These are phyloP conservation scores for Drosophila sulfurigaster DNA, from an alignment of 1,140 invertebrate species.

Conservation along the genomic window DNA sequence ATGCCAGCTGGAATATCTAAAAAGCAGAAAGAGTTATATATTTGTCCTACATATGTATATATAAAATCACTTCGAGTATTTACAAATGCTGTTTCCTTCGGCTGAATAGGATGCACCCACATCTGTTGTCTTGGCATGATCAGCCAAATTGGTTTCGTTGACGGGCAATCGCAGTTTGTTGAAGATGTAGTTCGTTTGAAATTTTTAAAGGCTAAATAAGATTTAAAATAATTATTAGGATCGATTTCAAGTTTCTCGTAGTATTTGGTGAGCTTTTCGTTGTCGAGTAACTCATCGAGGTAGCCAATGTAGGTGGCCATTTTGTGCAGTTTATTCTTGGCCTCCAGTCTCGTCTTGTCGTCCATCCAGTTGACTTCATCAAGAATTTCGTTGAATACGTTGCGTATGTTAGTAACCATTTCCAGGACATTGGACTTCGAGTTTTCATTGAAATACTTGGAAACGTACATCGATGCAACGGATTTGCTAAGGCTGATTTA, in stretches of 20 bases:
- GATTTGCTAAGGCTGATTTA: conserved; percentile 89
- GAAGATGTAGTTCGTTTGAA: conserved; percentile 91
- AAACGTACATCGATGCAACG: conserved; percentile 91
- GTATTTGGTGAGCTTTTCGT: conserved; percentile 90
- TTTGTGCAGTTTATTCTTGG: conserved; percentile 89
- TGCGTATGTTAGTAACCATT: conserved; percentile 93
- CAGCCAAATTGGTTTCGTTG: conserved; percentile 93
- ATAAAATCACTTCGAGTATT: conserved; percentile 69
- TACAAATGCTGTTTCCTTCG: conserved; percentile 93
- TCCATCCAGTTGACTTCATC: conserved; percentile 95
- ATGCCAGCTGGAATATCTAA: conserved; percentile 91
- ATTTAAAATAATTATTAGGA: conserved; percentile 89
- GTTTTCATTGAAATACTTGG: conserved; percentile 90
- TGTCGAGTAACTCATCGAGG: conserved; percentile 92
- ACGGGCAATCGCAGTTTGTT: conserved; percentile 91
- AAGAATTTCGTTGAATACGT: conserved; percentile 88
- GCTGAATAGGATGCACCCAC: conserved; percentile 94
- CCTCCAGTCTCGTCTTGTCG: conserved; percentile 89
- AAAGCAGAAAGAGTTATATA: conserved; percentile 93
- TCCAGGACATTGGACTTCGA: conserved; percentile 91
- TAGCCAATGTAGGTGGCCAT: conserved; percentile 94
- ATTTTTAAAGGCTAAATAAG: conserved; percentile 91
- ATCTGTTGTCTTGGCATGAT: conserved; percentile 91
- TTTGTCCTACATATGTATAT: conserved; percentile 86
- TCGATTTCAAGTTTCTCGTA: conserved; percentile 91